Conservation (phyloP, 2,113 vertebrate species). For the Vulpes ferrilata region DNA sequence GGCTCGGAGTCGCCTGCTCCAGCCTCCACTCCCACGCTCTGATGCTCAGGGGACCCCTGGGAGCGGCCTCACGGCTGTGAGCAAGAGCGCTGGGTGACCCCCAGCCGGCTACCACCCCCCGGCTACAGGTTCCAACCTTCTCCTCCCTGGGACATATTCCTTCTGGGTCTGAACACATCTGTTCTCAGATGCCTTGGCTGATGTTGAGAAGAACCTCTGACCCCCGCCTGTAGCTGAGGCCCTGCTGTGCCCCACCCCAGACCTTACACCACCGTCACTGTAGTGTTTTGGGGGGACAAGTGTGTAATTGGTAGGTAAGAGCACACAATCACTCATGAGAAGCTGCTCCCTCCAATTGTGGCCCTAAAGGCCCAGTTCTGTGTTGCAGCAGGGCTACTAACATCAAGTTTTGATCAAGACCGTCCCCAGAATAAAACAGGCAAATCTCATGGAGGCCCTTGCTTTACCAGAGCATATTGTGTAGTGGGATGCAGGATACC, state of each 20-base stretch:
- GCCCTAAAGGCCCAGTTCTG: not conserved
- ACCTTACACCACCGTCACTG: fast-evolving
- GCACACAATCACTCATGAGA: no score
- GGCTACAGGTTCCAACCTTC: fast-evolving
- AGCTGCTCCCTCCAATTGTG: not conserved
- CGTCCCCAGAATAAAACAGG: not conserved
- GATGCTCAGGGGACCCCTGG: not conserved
- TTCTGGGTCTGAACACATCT: not conserved
- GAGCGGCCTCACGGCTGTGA: not conserved
- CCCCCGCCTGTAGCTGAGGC: not conserved
- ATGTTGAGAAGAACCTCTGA: not conserved
- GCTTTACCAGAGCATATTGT: not conserved
- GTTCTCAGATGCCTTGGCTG: not conserved
- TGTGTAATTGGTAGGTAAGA: not conserved
- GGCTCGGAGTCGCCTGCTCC: not conserved
- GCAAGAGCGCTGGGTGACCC: not conserved
- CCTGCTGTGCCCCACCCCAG: not conserved
- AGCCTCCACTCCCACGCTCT: not conserved
- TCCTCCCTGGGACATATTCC: not conserved
- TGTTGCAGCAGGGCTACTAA: not conserved
- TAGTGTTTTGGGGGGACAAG: not conserved
- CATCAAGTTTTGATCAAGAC: not conserved
- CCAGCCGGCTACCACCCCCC: not conserved
- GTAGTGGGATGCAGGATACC: not conserved
- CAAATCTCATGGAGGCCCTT: not conserved